These are phyloP conservation scores for Drosophila kepulauana DNA, from an alignment of 1,140 invertebrate species.

Conservation along the genomic window DNA sequence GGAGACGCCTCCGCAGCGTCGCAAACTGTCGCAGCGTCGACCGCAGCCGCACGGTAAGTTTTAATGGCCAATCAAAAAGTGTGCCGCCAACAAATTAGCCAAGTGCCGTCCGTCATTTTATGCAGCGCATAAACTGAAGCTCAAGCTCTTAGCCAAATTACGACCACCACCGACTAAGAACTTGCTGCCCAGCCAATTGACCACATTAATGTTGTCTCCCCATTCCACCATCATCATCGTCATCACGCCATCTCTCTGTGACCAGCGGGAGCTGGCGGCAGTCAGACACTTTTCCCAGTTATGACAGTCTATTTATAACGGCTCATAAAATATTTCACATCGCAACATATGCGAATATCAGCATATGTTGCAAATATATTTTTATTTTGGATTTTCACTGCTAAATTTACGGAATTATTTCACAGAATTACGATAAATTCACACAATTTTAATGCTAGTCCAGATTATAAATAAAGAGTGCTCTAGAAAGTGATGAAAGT, in stretches of 20 bases:
- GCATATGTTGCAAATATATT: background rate
- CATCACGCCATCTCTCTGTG: background rate
- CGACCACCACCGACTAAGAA: conserved; percentile 36
- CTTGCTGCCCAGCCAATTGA: conserved; percentile 39
- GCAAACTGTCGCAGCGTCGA: conserved; percentile 86
- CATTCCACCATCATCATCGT: background rate
- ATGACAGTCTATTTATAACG: conserved; percentile 10
- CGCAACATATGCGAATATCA: background rate
- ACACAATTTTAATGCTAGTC: no score
- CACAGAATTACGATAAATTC: no score
- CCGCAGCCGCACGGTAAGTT: conserved; percentile 84
- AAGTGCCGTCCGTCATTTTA: conserved; percentile 61
- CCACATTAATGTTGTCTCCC: conserved; percentile 42
- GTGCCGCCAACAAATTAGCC: conserved; percentile 67
- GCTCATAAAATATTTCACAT: background rate
- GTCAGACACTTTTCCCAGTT: conserved; percentile 26
- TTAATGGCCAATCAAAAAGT: conserved; percentile 70
- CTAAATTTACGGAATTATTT: no score
- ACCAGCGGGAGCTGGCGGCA: conserved; percentile 24
- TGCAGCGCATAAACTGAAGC: conserved; percentile 56
- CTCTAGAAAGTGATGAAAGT: no score
- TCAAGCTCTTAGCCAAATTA: conserved; percentile 70
- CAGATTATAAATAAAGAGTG: no score
- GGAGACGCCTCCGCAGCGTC: conserved; percentile 82
- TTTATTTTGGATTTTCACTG: no score